Evolutionary conservation across 2,113 vertebrate species (phyloP), one percentile per base, ranked within the genome.

Genomic region (Conger conger): DNA sequence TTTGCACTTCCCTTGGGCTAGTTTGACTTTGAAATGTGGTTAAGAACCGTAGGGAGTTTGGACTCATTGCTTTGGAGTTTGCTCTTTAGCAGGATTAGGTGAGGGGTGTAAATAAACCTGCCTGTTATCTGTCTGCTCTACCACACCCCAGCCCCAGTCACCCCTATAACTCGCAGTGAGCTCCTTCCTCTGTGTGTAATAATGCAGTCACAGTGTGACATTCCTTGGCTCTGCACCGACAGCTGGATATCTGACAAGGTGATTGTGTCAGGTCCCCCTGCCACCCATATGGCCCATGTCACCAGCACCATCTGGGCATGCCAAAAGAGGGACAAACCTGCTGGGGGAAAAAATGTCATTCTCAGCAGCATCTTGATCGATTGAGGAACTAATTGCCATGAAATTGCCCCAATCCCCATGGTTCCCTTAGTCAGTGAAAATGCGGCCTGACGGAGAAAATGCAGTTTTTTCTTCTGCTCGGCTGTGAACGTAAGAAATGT

Each of bases 81-180:
- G 68, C n/a, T 33, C 27, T 73, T 68, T 73, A 33, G 13, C 68
- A 30, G 68, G 68, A 73, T 73, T 73, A 13, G 68, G 68, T 11
- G 68, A 73, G 68, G 68, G 68, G 9, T 73, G 68, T 73, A 73
- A 73, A 73, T 73, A 73, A 73, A 33, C n/a, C 68, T 73, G 68
- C 68, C 68, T 11, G n/a, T 73, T 73, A 73, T 73, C 68, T 73
- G 68, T 73, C 30, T 73, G 20, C 27, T 7, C 30, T 17, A 33
- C 6, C 68, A 33, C n/a, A 73, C 4, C n/a, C 11, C 68, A 33
- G 68, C 30, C n/a, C 17, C 68, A 33, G 68, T 33, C 5, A 33
- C 68, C 68, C 68, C 68, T 73, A 33, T 73, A n/a, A 33, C 68
- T 73, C 68, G n/a, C 27, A 13, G 11, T 13, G 68, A 73, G 68